Percentiles rank a stretch among this genome's conserved stretches.
phyloP scores from a whole-genome alignment of 2,113 vertebrate species.

The Rousettus leschenaultii region DNA sequence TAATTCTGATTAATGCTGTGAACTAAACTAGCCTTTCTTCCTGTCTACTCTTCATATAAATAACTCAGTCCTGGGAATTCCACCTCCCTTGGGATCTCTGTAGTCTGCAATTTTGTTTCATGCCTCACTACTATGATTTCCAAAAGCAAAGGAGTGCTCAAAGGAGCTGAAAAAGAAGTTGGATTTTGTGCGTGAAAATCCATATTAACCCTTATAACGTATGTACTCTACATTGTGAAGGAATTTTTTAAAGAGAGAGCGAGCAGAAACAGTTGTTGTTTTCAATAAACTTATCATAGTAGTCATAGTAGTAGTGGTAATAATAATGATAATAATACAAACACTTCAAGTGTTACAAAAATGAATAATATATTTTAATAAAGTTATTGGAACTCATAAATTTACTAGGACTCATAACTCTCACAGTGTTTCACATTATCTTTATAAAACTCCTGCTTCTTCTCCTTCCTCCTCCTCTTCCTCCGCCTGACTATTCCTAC shows the following conservation, averaged over 20 bases:
- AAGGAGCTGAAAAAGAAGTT: neutral
- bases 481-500: too few species aligned
- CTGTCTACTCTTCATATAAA: neutral
- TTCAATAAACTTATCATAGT: neutral
- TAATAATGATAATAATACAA: neutral
- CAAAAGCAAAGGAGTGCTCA: neutral
- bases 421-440: neutral
- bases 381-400: neutral
- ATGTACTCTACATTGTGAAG: neutral
- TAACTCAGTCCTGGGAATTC: conserved; percentile 14
- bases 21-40: neutral
- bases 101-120: neutral
- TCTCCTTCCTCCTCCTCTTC: neutral
- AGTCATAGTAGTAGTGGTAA: neutral
- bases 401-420: too few species aligned
- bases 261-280: neutral
- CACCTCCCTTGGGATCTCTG: neutral
- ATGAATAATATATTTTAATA: conserved; percentile 8
- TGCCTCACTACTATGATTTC: neutral
- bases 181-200: conserved; percentile 4
- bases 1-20: neutral
- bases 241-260: neutral
- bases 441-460: neutral
- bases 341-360: neutral
- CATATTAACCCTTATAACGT: neutral